A percentile compares a stretch with the other conserved stretches of the same genome.
Evolutionary conservation across 2,113 vertebrate genomes (phyloP).

Genomic region (Micronycteris hirsuta): DNA sequence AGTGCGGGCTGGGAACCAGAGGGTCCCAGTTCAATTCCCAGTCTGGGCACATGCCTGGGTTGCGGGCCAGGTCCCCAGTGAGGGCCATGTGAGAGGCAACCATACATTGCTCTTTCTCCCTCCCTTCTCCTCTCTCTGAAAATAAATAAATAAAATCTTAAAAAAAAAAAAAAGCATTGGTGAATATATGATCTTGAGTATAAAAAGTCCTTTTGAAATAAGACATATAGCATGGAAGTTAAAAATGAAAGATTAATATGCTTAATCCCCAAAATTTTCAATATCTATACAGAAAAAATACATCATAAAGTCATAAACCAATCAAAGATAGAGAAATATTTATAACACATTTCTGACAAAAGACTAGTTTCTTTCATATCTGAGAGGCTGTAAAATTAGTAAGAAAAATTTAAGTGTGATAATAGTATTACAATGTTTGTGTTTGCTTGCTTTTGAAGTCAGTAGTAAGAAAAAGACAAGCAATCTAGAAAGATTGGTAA

Average conservation of each 20-base stretch:
- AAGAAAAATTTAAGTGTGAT: neutral
- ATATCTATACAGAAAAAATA: neutral
- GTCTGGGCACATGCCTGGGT: too few relatives aligned
- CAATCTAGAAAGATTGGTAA: neutral
- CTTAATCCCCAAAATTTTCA: neutral
- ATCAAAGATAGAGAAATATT: neutral
- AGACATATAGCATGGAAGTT: neutral
- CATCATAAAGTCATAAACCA: neutral
- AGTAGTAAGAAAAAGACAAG: neutral
- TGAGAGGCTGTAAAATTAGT: neutral
- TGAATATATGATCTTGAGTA: neutral
- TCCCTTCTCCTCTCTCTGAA: too few relatives aligned
- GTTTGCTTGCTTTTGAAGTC: neutral
- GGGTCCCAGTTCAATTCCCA: too few relatives aligned
- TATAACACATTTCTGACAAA: neutral
- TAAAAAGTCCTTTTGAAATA: conserved; percentile 1
- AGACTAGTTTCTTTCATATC: neutral
- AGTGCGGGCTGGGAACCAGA: too few relatives aligned
- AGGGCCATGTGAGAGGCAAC: too few relatives aligned
- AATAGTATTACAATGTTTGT: neutral
- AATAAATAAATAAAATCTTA: too few relatives aligned
- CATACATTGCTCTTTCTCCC: too few relatives aligned
- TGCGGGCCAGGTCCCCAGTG: too few relatives aligned
- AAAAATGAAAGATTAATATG: neutral
- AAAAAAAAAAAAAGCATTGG: neutral